Evolutionary conservation across 2,888 invertebrate species (phyloP).

Genomic region (Pollenia angustigena): DNA sequence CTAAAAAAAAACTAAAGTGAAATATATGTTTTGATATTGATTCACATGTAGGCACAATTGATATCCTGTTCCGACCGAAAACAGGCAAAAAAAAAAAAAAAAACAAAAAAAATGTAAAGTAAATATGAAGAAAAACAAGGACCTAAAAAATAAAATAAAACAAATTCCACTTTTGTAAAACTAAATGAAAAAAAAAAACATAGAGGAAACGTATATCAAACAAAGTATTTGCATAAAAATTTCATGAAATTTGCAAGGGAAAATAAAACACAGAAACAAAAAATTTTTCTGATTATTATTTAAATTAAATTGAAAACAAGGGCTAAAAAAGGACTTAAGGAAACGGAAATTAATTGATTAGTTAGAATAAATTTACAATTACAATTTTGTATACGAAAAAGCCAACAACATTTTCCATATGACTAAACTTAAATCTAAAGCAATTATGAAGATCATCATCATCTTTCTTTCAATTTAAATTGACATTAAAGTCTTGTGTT

Average conservation of each 20-base stretch:
- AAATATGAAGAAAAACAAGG: not conserved
- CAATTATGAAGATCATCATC: constrained; percentile 68
- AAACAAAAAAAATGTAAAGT: constrained; percentile 3
- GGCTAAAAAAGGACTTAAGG: not conserved
- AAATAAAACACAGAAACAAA: constrained; percentile 28
- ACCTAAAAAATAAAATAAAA: not conserved
- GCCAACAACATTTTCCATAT: not conserved
- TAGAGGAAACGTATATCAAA: constrained; percentile 63
- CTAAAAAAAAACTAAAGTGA: constrained; percentile 22
- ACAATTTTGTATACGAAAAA: not conserved
- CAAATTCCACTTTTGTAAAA: not conserved
- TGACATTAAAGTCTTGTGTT: constrained; percentile 35
- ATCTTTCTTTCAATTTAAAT: constrained; percentile 60
- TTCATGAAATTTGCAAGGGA: constrained; percentile 26
- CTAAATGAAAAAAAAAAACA: constrained; percentile 5
- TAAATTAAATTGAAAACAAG: constrained; percentile 51
- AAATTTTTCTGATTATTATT: constrained; percentile 49
- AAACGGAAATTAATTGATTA: constrained; percentile 66
- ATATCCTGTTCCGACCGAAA: constrained; percentile 61
- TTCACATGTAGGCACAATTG: constrained; percentile 64
- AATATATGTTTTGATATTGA: constrained; percentile 61
- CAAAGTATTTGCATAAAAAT: constrained; percentile 70
- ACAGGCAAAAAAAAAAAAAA: constrained; percentile 25
- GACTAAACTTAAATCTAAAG: constrained; percentile 27
- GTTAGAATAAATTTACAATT: constrained; percentile 31